A percentile compares a stretch with the other conserved stretches of the same genome.
Conservation (phyloP, 2,888 invertebrate species). For the Leucophenga montana region DNA sequence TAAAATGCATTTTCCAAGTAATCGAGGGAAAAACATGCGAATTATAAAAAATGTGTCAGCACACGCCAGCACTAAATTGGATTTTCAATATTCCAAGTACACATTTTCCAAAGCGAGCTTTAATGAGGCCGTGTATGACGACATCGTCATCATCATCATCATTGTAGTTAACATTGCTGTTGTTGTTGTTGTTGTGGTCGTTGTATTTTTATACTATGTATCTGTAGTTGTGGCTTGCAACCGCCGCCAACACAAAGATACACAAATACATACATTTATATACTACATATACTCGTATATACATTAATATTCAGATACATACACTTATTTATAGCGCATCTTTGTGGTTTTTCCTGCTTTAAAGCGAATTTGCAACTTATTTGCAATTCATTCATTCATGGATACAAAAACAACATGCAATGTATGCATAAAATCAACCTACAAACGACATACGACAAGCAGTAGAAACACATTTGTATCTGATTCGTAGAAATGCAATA, state of each 20-base stretch:
- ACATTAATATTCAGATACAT: background rate
- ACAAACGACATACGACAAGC: background rate
- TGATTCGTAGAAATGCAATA: background rate
- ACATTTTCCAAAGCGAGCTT: background rate
- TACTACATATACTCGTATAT: too few relatives aligned
- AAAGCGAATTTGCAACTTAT: constrained; percentile 6
- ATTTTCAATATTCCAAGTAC: background rate
- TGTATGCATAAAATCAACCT: background rate
- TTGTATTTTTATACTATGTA: too few relatives aligned
- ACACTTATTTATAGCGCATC: background rate
- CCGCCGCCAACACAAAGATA: too few relatives aligned
- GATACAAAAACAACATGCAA: background rate
- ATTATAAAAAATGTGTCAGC: too few relatives aligned
- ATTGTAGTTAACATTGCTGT: background rate
- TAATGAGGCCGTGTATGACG: constrained; percentile 8
- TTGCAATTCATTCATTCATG: constrained; percentile 18
- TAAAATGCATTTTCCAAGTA: constrained; percentile 1
- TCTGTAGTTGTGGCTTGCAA: too few relatives aligned
- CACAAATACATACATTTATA: too few relatives aligned
- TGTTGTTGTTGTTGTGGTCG: background rate
- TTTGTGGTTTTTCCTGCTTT: constrained; percentile 12
- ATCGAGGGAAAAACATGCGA: too few relatives aligned
- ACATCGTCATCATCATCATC: background rate
- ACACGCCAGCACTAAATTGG: background rate
- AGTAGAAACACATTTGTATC: too few relatives aligned